Evolutionary conservation across 2,888 invertebrate genomes (phyloP).

Genomic region (Amblyjoppa fuscipennis): DNA sequence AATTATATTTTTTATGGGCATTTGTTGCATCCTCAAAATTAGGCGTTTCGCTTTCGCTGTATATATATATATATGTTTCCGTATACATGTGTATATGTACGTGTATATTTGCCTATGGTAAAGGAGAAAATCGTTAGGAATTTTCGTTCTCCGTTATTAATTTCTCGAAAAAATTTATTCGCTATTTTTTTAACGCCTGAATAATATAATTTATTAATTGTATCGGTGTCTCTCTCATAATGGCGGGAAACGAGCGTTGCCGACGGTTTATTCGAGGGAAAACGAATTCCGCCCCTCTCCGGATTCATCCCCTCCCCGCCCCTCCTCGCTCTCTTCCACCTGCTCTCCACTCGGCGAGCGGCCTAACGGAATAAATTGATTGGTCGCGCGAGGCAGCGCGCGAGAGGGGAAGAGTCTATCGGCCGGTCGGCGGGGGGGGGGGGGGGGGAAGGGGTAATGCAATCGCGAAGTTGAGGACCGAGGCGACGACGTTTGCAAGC

Average conservation of each 20-base stretch:
- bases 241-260: conserved; percentile 65
- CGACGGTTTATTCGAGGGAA: conserved; percentile 43
- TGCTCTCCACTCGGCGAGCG: conserved; percentile 52
- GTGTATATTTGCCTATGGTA: too few species aligned
- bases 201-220: conserved; percentile 3
- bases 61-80: too few species aligned
- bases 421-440: neutral
- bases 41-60: too few species aligned
- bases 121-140: too few species aligned
- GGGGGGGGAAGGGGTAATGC: conserved; percentile 26
- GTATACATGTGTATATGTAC: too few species aligned
- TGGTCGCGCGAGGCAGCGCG: conserved; percentile 49
- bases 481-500: conserved; percentile 42
- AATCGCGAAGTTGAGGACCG: conserved; percentile 52
- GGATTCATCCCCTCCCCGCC: conserved; percentile 21
- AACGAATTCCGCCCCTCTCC: conserved; percentile 23
- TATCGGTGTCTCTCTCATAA: conserved; percentile 66
- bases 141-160: neutral
- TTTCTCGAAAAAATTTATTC: neutral
- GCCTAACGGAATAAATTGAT: conserved; percentile 67
- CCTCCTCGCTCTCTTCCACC: conserved; percentile 38
- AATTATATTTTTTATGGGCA: neutral
- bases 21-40: too few species aligned
- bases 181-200: neutral
- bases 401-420: conserved; percentile 24